Evolutionary conservation across 2,113 vertebrate species (phyloP).

Genomic region (Cyprinodon variegatus): DNA sequence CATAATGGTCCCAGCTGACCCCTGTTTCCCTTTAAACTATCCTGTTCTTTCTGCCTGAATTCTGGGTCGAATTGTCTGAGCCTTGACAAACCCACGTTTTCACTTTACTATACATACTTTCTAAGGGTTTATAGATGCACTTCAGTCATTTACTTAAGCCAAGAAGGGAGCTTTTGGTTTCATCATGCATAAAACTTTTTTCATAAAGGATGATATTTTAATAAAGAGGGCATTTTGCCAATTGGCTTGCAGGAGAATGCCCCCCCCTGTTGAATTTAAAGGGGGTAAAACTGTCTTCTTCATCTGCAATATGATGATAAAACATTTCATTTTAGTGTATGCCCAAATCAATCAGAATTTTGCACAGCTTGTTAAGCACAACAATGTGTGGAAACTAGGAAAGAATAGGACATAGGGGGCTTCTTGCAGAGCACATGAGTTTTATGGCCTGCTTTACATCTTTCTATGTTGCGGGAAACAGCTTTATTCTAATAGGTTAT

Average conservation of each 20-base stretch:
- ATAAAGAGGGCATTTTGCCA: slow-evolving; percentile 42
- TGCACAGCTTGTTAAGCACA: slow-evolving; percentile 31
- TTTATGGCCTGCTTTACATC: slow-evolving; percentile 46
- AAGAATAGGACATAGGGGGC: slow-evolving; percentile 20
- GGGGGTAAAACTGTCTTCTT: background rate
- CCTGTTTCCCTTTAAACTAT: no score
- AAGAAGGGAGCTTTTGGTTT: slow-evolving; percentile 69
- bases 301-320: background rate
- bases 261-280: background rate
- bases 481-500: slow-evolving; percentile 57
- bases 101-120: no score
- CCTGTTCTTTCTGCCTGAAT: no score
- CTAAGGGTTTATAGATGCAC: no score
- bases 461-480: slow-evolving; percentile 46
- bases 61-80: no score
- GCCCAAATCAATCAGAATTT: slow-evolving; percentile 11
- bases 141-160: background rate
- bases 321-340: slow-evolving; percentile 2
- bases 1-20: no score
- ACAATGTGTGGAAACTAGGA: slow-evolving; percentile 1
- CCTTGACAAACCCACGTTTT: no score
- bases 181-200: slow-evolving; percentile 61
- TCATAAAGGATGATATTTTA: slow-evolving; percentile 50
- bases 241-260: slow-evolving; percentile 51
- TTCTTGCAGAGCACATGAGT: slow-evolving; percentile 39